Conservation (phyloP, 2,797 vertebrate species). For the Anniella stebbinsi region DNA sequence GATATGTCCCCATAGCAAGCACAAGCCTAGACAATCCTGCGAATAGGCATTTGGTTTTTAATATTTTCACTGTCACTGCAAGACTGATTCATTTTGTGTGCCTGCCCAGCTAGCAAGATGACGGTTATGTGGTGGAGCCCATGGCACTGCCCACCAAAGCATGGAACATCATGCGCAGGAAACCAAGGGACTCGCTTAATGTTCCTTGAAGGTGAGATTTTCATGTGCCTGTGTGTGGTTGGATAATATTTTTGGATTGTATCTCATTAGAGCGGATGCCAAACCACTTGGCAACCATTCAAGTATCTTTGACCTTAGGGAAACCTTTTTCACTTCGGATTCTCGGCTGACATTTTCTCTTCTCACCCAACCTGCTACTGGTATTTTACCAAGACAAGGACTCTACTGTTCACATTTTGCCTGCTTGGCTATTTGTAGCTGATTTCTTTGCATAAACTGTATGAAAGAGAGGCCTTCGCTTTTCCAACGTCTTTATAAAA, state of each 20-base stretch:
- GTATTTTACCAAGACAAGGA: conserved; percentile 18
- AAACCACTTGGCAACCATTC: conserved; percentile 38
- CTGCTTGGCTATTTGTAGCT: conserved; percentile 5
- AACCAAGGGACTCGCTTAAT: not conserved
- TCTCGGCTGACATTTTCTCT: conserved; percentile 28
- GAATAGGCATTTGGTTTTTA: not conserved
- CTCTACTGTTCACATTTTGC: not conserved
- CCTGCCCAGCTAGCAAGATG: not conserved
- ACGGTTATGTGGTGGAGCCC: not conserved
- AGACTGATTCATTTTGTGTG: not conserved
- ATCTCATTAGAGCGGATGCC: conserved; percentile 20
- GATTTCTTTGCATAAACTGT: not conserved
- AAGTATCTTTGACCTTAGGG: conserved; percentile 30
- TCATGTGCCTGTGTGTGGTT: not conserved
- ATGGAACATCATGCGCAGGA: not conserved
- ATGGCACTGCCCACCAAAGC: not conserved
- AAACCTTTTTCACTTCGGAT: conserved; percentile 28
- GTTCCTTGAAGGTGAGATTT: conserved; percentile 8
- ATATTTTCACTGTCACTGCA: not conserved
- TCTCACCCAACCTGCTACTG: conserved; percentile 31
- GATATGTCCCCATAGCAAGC: not conserved
- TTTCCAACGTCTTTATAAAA: not conserved
- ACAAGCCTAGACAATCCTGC: not conserved
- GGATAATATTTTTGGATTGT: conserved; percentile 30
- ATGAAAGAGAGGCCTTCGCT: not conserved